Evolutionary conservation across 92 coral and sea anemone species (phyloP), one percentile per base, ranked within the genome.

Genomic region (Isaurus tuberculatus): DNA sequence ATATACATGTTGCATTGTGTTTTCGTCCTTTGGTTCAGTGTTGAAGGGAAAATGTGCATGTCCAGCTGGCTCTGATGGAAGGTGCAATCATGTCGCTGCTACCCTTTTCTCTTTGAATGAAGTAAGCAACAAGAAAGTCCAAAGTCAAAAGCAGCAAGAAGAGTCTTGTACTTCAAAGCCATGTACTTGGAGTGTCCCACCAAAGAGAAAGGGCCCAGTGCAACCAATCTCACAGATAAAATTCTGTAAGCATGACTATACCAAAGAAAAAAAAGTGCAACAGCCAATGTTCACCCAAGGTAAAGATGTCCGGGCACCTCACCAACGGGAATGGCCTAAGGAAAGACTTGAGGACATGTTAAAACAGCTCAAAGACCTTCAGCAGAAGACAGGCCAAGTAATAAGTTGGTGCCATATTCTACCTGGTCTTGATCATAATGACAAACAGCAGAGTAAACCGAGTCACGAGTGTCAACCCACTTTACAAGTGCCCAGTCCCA

Each of bases 111-210:
- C 79, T 49, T 48, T 81, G 43, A 79, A 67, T 44, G 63, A 73
- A 73, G 64, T 46, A 49, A 3, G 65, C 63, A 73, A 73, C 23
- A 53, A 68, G 29, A 81, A 22, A 55, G 34, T 17, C 16, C 77
- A 71, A 37, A 73, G 14, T 26, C 63, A 42, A 57, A 40, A 55
- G 61, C 30, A 42, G 19, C 17, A 28, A 43, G 53, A 79, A 37
- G 79, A 65, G 29, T 69, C 86, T 0, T 40, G 86, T 36, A 81
- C 86, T 40, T 68, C 86, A 26, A 81, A 81, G 63, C 86, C 86
- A 65, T 81, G 86, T 34, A 81, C 66, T 8, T 81, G 86, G 79
- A 81, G 33, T 68, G 77, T 81, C n/a, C 86, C 86, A 40, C 77
- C 64, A 33, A 80, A 66, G 57, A 63, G 78, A 40, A 65, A 63